Conservation (phyloP, 1,140 invertebrate species). For the Brachystomella parvula region DNA sequence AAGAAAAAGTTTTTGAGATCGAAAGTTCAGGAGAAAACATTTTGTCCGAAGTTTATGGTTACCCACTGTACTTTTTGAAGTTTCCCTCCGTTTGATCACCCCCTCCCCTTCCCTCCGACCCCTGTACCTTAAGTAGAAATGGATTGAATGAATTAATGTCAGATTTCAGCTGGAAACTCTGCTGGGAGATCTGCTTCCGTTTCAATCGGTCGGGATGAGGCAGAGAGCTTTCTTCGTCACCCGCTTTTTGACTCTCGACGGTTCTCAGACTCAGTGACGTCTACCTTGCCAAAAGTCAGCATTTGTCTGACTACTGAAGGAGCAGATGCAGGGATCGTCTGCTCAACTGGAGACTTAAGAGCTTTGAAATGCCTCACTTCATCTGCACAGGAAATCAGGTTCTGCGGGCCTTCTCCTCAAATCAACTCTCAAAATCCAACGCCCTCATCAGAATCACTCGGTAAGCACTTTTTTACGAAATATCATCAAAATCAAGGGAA, state of each 20-base stretch:
- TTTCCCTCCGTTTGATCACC: no score
- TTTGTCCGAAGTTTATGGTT: no score
- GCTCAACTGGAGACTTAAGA: constrained; percentile 68
- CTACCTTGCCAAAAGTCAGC: constrained; percentile 44
- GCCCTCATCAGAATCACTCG: constrained; percentile 20
- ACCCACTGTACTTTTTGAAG: no score
- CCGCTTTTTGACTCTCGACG: constrained; percentile 45
- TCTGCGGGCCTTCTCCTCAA: constrained; percentile 48
- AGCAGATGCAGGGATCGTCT: constrained; percentile 58
- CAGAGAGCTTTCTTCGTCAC: constrained; percentile 17
- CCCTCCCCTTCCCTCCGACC: no score
- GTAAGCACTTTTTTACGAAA: constrained; percentile 18
- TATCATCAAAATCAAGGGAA: neutral
- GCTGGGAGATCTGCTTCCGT: neutral
- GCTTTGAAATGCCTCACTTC: constrained; percentile 63
- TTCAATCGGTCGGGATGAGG: neutral
- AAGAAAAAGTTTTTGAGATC: neutral
- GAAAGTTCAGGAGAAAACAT: no score
- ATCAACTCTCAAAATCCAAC: no score
- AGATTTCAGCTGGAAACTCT: neutral
- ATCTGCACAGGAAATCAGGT: constrained; percentile 67
- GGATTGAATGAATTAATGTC: no score
- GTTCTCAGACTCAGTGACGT: constrained; percentile 61
- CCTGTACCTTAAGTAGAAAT: no score
- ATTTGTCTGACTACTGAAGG: constrained; percentile 50